Conservation (phyloP, 2,888 invertebrate species). For the Apantesis nais region DNA sequence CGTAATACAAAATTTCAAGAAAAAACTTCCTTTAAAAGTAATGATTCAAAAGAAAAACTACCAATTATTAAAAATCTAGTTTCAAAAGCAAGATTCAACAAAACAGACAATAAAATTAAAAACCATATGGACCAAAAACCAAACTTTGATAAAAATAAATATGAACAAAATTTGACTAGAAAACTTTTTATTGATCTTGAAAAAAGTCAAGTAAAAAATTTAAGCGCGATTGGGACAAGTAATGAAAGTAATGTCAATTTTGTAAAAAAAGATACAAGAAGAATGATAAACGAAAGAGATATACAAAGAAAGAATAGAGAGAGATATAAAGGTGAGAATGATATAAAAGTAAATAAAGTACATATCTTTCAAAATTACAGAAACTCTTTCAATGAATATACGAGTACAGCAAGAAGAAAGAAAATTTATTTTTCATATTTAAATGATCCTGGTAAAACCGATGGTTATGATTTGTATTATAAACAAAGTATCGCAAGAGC, state of each 20-base stretch:
- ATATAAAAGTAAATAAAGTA: neutral
- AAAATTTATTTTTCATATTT: slow-evolving; percentile 1
- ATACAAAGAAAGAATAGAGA: neutral
- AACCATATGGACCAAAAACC: neutral
- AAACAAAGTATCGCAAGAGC: neutral
- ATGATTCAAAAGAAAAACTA: neutral
- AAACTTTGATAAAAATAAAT: neutral
- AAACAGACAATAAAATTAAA: neutral
- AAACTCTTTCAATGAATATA: neutral
- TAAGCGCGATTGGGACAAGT: no score
- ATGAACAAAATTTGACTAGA: neutral
- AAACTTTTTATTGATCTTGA: neutral
- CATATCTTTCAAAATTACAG: neutral
- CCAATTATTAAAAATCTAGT: neutral
- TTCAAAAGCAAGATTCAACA: neutral
- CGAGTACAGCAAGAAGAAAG: neutral
- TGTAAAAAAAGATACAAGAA: neutral
- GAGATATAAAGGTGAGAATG: neutral
- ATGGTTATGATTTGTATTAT: neutral
- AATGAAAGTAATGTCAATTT: neutral
- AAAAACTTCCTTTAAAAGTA: neutral
- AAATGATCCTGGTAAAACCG: neutral
- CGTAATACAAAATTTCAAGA: neutral
- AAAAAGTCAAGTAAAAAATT: neutral
- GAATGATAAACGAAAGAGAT: neutral